A percentile compares a stretch with the other conserved stretches of the same genome.
phyloP scores from a whole-genome alignment of 2,797 vertebrate genomes.

The Neosalanx taihuensis region DNA sequence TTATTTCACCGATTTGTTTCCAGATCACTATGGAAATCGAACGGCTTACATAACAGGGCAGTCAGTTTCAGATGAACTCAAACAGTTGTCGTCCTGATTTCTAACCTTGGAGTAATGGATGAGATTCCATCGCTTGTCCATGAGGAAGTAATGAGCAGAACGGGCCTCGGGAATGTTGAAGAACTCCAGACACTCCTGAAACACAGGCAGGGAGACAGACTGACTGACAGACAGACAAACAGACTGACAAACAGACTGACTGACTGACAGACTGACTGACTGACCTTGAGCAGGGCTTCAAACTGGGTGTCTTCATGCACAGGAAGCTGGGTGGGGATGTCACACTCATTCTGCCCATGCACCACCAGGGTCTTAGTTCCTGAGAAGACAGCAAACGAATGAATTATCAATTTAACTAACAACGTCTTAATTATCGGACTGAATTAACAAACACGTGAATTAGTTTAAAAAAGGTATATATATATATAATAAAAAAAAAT shows the following conservation, averaged over 20 bases:
- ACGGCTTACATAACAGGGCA: too few species aligned
- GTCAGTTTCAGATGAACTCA: too few species aligned
- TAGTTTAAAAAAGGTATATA: too few species aligned
- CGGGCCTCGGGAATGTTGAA: slow-evolving; percentile 98
- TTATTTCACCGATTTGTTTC: too few species aligned
- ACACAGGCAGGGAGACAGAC: too few species aligned
- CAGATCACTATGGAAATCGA: too few species aligned
- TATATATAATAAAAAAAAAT: too few species aligned
- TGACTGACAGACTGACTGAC: too few species aligned
- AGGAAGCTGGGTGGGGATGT: slow-evolving; percentile 98
- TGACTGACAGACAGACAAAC: too few species aligned
- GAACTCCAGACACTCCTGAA: slow-evolving; percentile 95
- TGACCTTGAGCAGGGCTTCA: slow-evolving; percentile 94
- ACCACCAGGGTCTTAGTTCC: slow-evolving; percentile 98
- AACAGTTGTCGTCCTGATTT: too few species aligned
- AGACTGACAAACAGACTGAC: slow-evolving; percentile 53
- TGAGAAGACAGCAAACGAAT: slow-evolving; percentile 40
- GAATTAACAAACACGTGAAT: not conserved
- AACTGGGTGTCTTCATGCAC: slow-evolving; percentile 99
- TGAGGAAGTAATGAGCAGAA: slow-evolving; percentile 94
- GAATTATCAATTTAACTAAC: not conserved
- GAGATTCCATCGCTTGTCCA: slow-evolving; percentile 99
- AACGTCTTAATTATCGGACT: not conserved
- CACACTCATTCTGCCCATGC: slow-evolving; percentile 98
- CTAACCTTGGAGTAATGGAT: slow-evolving; percentile 95